phyloP scores from a whole-genome alignment of 1,140 invertebrate genomes.

The Cotesia chilonis region DNA sequence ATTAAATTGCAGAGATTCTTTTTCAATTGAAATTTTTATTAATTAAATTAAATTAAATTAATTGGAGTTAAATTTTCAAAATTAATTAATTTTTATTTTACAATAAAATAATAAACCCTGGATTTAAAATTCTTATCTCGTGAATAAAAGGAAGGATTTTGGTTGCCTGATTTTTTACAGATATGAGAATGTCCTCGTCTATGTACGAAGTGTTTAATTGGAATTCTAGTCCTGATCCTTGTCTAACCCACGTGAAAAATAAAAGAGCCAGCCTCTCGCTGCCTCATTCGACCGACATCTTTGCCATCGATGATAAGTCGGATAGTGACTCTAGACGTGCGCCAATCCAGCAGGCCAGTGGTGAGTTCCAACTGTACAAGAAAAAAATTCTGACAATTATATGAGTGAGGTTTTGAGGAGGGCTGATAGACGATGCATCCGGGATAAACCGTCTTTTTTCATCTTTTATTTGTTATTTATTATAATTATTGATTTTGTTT shows the following conservation, averaged over 20 bases:
- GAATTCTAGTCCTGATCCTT: conserved; percentile 66
- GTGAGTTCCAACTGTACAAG: conserved; percentile 55
- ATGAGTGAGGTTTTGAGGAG: neutral
- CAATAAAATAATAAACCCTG: neutral
- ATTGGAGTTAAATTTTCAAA: neutral
- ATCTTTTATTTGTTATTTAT: conserved; percentile 12
- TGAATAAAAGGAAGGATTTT: conserved; percentile 31
- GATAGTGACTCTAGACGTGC: conserved; percentile 62
- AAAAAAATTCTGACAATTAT: conserved; percentile 29
- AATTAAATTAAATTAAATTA: neutral
- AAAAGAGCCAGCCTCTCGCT: conserved; percentile 65
- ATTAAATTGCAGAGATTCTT: too few relatives aligned
- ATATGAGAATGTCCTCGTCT: conserved; percentile 76
- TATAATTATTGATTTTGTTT: neutral
- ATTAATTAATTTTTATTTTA: too few relatives aligned
- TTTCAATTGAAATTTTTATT: too few relatives aligned
- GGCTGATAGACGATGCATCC: neutral
- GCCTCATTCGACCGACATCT: conserved; percentile 65
- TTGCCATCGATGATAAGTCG: conserved; percentile 65
- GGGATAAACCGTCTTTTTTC: neutral
- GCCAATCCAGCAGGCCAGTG: conserved; percentile 60
- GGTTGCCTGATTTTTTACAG: conserved; percentile 66
- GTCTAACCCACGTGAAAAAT: conserved; percentile 63
- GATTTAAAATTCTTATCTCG: neutral
- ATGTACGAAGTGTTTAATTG: conserved; percentile 82